A percentile compares a stretch with the other conserved stretches of the same genome.
These are phyloP conservation scores for Notothenia rossii DNA, from an alignment of 2,113 vertebrate genomes.

Conservation along the genomic window DNA sequence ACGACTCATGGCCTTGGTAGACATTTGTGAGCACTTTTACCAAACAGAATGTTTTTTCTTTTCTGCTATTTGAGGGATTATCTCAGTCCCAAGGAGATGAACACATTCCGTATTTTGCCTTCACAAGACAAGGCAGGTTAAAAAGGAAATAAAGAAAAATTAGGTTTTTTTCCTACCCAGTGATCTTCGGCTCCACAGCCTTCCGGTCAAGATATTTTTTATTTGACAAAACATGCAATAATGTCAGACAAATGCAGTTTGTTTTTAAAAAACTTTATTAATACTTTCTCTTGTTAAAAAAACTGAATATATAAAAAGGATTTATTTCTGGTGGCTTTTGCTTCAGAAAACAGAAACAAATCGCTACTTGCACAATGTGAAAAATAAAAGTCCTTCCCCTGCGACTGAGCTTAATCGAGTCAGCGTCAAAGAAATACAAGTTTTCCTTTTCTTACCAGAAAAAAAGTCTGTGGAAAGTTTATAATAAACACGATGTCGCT, in stretches of 20 bases:
- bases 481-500: conserved; percentile 88
- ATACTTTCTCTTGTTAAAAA: conserved; percentile 80
- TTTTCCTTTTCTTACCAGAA: conserved; percentile 63
- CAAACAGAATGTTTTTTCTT: background rate
- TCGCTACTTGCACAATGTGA: conserved; percentile 88
- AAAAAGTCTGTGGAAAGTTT: conserved; percentile 94
- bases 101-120: too few relatives aligned
- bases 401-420: conserved; percentile 87
- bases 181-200: too few relatives aligned
- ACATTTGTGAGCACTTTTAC: background rate
- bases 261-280: conserved; percentile 81
- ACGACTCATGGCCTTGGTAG: background rate
- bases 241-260: background rate
- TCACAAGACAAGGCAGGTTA: background rate
- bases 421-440: conserved; percentile 89
- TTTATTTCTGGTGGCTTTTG: conserved; percentile 86
- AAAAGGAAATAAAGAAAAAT: background rate
- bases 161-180: too few relatives aligned
- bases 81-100: background rate
- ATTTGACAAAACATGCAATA: too few relatives aligned
- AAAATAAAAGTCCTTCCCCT: conserved; percentile 91
- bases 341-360: conserved; percentile 97
- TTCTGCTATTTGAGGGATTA: background rate
- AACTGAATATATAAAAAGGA: conserved; percentile 87
- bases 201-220: too few relatives aligned